Base-by-base conservation (phyloP, 2,113 vertebrate species). In the Oreochromis niloticus region DNA sequence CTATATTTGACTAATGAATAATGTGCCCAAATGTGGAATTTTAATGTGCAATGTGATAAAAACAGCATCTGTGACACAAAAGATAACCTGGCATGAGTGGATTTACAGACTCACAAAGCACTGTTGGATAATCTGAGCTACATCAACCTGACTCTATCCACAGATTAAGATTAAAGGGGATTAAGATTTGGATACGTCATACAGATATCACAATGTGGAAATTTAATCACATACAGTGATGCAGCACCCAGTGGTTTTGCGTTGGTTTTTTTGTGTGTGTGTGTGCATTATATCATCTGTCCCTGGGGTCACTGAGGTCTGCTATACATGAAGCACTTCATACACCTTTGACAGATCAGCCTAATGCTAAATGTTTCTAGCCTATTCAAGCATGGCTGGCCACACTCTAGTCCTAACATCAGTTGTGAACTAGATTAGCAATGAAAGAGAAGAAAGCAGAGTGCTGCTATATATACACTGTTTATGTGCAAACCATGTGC, bases 161-260 rank as follows among this genome's bases (percentile, higher is more conserved):
- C 54, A 92, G 94, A 93, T 94, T 92, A 93, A 92, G 93, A 95
- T 92, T 90, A 93, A 80, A 73, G 39, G 34, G 83, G 93, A 94
- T 94, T 90, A 90, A 86, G 89, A 87, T 87, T 89, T 88, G 52
- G 36, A 59, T 86, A 61, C 61, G 32, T 86, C 86, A 87, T 56
- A 24, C 84, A 87, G 87, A 88, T 78, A 83, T 87, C 82, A 89
- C 85, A 88, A 55, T 85, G 87, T 87, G 85, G 46, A 84, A 80
- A 54, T 7, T 86, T 92, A 89, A 89, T 92, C 82, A 93, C 86
- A 32, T 5, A 39, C 55, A 71, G 43, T 61, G 71, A 85, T 85
- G 71, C 41, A 6, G 36, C 27, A 48, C 8, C 17, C 16, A n/a
- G 78, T 5, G 66, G 52, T 66, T 80, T 50, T 63, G 3, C 6